A percentile compares a stretch with the other conserved stretches of the same genome.
Evolutionary conservation across 2,113 vertebrate genomes (phyloP).

Genomic region (Danionella cerebrum): DNA sequence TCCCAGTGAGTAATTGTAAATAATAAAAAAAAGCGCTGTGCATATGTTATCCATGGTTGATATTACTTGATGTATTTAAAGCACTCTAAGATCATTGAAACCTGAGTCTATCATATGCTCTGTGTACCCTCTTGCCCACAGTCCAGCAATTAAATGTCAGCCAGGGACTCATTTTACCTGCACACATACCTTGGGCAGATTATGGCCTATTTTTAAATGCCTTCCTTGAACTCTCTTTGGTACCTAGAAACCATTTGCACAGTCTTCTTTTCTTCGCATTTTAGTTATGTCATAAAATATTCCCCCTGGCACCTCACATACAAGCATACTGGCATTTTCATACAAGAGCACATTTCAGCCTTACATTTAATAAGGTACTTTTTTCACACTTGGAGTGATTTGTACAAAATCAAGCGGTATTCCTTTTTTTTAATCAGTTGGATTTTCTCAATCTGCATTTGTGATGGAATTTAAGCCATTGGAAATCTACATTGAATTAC

Average conservation of each 20-base stretch:
- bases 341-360: not conserved
- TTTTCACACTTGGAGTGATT: not conserved
- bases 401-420: not conserved
- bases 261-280: not conserved
- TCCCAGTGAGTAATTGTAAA: not conserved
- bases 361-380: not conserved
- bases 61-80: not conserved
- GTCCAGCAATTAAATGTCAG: not conserved
- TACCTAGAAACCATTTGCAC: not conserved
- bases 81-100: not conserved
- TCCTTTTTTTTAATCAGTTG: no score
- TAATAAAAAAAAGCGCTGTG: not conserved
- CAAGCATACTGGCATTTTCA: not conserved
- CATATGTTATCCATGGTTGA: not conserved
- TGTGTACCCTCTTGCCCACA: not conserved
- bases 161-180: not conserved
- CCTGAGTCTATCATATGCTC: not conserved
- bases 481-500: no score
- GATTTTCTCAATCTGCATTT: no score
- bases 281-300: not conserved
- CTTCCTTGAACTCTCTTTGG: not conserved
- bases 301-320: not conserved
- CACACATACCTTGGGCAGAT: not conserved
- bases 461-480: no score
- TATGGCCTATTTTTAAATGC: not conserved